Evolutionary conservation across 2,797 vertebrate species (phyloP).

Genomic region (Petrocephalus sullivani): DNA sequence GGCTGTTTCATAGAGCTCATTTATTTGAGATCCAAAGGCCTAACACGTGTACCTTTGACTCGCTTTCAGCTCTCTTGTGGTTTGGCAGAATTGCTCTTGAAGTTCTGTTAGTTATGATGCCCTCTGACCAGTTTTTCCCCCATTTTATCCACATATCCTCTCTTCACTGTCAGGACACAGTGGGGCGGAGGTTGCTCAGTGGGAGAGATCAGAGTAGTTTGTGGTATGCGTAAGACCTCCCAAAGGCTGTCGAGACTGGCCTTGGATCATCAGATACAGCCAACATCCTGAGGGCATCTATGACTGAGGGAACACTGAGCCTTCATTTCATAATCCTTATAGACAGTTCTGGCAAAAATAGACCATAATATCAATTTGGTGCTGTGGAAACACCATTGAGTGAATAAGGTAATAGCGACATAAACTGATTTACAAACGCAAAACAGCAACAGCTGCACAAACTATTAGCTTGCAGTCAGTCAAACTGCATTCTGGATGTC

Average conservation of each 20-base stretch:
- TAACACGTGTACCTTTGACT: not conserved
- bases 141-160: not conserved
- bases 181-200: not conserved
- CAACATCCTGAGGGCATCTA: constrained; percentile 10
- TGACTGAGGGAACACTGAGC: not conserved
- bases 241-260: not conserved
- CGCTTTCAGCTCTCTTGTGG: not conserved
- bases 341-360: not conserved
- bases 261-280: not conserved
- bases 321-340: not conserved
- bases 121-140: not conserved
- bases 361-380: not conserved
- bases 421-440: not conserved
- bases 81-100: not conserved
- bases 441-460: not conserved
- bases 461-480: constrained; percentile 6
- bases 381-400: not conserved
- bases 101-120: not conserved
- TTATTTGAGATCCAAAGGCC: not conserved
- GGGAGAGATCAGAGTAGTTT: not conserved
- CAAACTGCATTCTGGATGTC: not conserved
- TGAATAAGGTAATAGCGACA: not conserved
- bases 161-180: not conserved
- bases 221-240: not conserved
- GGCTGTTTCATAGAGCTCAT: not conserved